Conservation (phyloP, 1,140 invertebrate species). For the Fopius arisanus region DNA sequence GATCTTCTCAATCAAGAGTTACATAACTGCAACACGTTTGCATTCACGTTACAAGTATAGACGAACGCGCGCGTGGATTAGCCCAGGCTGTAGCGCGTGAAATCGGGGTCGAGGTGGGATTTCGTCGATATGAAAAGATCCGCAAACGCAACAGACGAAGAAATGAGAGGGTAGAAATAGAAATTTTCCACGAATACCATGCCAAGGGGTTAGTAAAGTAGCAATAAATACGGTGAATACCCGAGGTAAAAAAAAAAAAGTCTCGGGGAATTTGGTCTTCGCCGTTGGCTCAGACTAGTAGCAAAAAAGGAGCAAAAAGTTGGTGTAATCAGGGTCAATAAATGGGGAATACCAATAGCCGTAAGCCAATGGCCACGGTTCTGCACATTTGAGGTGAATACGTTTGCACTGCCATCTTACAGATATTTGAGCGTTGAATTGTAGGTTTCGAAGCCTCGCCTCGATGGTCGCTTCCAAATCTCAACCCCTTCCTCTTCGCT, state of each 20-base stretch:
- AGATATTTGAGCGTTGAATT: background rate
- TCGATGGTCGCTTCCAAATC: conserved; percentile 21
- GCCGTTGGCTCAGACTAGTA: background rate
- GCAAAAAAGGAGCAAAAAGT: background rate
- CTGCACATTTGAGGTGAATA: background rate
- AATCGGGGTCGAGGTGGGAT: conserved; percentile 35
- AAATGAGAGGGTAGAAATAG: conserved; percentile 29
- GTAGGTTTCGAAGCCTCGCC: conserved; percentile 4
- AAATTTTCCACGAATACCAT: conserved; percentile 20
- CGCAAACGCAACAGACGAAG: conserved; percentile 12
- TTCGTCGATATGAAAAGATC: conserved; percentile 33
- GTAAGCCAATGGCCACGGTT: background rate
- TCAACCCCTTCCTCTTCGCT: background rate
- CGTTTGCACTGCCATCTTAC: conserved; percentile 3
- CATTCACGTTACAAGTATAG: conserved; percentile 11
- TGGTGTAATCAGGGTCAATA: conserved; percentile 21
- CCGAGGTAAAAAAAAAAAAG: background rate
- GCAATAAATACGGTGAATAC: no score
- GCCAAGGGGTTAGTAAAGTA: background rate
- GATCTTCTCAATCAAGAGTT: background rate
- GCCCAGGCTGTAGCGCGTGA: conserved; percentile 31
- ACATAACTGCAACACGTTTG: background rate
- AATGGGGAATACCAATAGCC: background rate
- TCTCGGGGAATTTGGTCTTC: background rate
- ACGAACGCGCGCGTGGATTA: conserved; percentile 30